Evolutionary conservation across 1,140 invertebrate genomes (phyloP).

Genomic region (Hyphantria cunea): DNA sequence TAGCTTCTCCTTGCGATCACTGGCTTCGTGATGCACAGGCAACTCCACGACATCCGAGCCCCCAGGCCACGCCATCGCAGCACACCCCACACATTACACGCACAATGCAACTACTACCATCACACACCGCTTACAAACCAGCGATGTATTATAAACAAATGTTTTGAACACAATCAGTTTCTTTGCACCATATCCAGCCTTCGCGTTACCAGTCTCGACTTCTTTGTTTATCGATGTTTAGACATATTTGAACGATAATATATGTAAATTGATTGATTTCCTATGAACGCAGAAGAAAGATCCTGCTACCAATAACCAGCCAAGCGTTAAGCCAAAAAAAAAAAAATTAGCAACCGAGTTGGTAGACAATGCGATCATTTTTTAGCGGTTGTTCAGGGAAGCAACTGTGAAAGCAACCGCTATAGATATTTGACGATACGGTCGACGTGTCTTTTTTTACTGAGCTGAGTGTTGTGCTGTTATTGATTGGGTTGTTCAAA

Average conservation of each 20-base stretch:
- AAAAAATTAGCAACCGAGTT: no score
- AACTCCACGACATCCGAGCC: constrained; percentile 64
- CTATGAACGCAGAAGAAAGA: no score
- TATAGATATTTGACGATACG: no score
- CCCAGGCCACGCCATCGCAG: constrained; percentile 67
- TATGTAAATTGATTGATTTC: no score
- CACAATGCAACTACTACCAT: constrained; percentile 21
- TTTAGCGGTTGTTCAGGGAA: no score
- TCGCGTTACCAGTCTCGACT: constrained; percentile 9
- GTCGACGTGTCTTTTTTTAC: no score
- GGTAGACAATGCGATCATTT: no score
- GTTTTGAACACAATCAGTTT: constrained; percentile 23
- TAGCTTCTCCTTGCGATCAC: constrained; percentile 33
- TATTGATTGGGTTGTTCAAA: no score
- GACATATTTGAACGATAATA: background rate
- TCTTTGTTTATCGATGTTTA: background rate
- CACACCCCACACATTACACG: constrained; percentile 37
- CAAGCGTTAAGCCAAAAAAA: no score
- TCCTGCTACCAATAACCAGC: no score
- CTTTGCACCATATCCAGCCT: constrained; percentile 24
- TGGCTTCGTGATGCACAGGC: constrained; percentile 46
- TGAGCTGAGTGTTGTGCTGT: no score
- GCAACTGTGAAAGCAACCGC: no score
- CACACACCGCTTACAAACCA: constrained; percentile 7
- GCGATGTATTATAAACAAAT: background rate